Evolutionary conservation across 2,113 vertebrate species (phyloP).

Genomic region (Dolichotis patagonum): DNA sequence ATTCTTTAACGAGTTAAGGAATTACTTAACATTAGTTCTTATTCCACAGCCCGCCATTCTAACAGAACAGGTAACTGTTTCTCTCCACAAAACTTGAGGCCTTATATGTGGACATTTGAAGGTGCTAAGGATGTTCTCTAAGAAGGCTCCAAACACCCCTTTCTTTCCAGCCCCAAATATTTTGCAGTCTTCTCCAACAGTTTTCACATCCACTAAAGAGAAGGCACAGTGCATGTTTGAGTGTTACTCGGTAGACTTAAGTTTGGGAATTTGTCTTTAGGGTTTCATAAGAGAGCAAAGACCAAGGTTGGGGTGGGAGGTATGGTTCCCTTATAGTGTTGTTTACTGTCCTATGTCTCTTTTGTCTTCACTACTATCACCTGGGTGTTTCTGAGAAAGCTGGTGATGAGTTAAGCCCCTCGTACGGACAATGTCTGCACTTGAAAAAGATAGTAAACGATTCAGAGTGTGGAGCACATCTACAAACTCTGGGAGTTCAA

Average conservation of each 20-base stretch:
- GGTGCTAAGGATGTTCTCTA: neutral
- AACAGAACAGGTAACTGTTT: conserved; percentile 20
- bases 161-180: neutral
- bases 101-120: neutral
- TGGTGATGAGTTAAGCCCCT: neutral
- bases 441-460: neutral
- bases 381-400: neutral
- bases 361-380: neutral
- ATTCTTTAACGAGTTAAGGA: conserved; percentile 52
- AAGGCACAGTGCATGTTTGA: neutral
- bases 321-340: neutral
- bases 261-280: conserved; percentile 18
- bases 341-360: neutral
- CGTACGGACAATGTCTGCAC: neutral
- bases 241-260: neutral
- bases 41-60: neutral
- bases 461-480: neutral
- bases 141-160: neutral
- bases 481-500: neutral
- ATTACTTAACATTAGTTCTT: neutral
- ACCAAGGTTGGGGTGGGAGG: neutral
- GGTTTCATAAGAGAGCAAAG: neutral
- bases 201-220: neutral
- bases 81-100: neutral
- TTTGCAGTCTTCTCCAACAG: neutral